Percentiles rank a stretch among this genome's conserved stretches.
Conservation (phyloP, 2,113 vertebrate genomes). For the Sander vitreus region DNA sequence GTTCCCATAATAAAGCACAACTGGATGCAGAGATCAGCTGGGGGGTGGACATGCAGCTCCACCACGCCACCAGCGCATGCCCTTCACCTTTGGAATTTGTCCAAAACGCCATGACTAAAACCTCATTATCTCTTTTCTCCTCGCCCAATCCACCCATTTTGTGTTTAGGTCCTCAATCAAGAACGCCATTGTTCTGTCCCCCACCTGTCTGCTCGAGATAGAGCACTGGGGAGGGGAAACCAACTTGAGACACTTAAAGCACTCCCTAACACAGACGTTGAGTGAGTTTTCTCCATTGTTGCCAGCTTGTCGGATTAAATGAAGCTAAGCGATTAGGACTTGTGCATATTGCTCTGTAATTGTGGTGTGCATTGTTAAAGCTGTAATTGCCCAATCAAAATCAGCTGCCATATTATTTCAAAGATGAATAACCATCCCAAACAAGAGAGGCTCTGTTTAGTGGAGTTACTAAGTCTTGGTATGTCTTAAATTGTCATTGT, state of each 20-base stretch:
- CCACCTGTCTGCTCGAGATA: conserved; percentile 66
- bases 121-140: conserved; percentile 43
- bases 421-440: conserved; percentile 43
- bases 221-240: conserved; percentile 41
- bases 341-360: conserved; percentile 58
- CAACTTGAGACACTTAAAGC: conserved; percentile 48
- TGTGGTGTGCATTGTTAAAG: conserved; percentile 48
- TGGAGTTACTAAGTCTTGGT: not conserved
- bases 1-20: not conserved
- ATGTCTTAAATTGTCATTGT: conserved; percentile 1
- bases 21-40: not conserved
- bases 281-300: conserved; percentile 62
- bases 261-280: conserved; percentile 45
- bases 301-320: conserved; percentile 69
- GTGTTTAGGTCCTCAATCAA: conserved; percentile 55
- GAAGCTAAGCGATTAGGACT: conserved; percentile 60
- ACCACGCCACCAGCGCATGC: not conserved
- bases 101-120: conserved; percentile 50
- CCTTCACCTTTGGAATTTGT: conserved; percentile 23
- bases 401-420: conserved; percentile 49
- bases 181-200: conserved; percentile 52
- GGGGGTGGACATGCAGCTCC: not conserved
- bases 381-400: conserved; percentile 58
- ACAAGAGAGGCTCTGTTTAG: conserved; percentile 2
- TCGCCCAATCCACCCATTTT: conserved; percentile 22